phyloP scores from a whole-genome alignment of 2,113 vertebrate species.

The Lepus timidus region DNA sequence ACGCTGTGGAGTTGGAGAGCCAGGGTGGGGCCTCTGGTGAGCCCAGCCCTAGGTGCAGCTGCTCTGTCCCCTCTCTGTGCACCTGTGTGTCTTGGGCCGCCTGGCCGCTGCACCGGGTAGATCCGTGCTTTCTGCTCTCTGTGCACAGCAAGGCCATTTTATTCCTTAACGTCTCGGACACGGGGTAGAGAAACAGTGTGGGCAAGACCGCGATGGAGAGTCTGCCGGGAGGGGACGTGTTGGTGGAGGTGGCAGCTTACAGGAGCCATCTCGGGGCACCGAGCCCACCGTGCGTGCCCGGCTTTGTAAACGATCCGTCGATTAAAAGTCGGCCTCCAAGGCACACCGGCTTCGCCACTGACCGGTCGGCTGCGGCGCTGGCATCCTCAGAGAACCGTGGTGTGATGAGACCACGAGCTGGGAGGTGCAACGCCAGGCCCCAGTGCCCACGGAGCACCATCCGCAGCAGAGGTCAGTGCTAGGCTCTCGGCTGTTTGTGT shows the following conservation, averaged over 20 bases:
- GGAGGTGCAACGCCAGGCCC: not conserved
- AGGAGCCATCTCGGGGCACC: not conserved
- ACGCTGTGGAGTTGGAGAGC: constrained; percentile 36
- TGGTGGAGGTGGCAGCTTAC: rapidly evolving
- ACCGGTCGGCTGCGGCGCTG: not conserved
- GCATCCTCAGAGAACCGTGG: rapidly evolving
- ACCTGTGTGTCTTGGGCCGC: not conserved
- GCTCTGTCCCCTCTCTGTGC: rapidly evolving
- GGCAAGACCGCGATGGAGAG: rapidly evolving
- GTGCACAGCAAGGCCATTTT: not conserved
- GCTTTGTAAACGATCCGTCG: not conserved
- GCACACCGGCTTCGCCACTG: not conserved
- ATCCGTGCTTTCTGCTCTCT: not conserved
- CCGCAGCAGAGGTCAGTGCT: not conserved
- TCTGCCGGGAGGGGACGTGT: not conserved
- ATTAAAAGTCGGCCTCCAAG: not conserved
- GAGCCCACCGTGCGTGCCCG: not conserved
- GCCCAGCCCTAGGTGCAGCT: not conserved
- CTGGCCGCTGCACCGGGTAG: too few relatives aligned
- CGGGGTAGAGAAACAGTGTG: too few relatives aligned
- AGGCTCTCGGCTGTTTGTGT: not conserved
- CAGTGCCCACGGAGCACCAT: rapidly evolving
- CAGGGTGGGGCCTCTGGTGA: constrained; percentile 64
- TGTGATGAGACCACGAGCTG: rapidly evolving
- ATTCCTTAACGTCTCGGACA: not conserved